A percentile compares a stretch with the other conserved stretches of the same genome.
phyloP scores from a whole-genome alignment of 2,888 invertebrate genomes.

The Strigamia crassipes region DNA sequence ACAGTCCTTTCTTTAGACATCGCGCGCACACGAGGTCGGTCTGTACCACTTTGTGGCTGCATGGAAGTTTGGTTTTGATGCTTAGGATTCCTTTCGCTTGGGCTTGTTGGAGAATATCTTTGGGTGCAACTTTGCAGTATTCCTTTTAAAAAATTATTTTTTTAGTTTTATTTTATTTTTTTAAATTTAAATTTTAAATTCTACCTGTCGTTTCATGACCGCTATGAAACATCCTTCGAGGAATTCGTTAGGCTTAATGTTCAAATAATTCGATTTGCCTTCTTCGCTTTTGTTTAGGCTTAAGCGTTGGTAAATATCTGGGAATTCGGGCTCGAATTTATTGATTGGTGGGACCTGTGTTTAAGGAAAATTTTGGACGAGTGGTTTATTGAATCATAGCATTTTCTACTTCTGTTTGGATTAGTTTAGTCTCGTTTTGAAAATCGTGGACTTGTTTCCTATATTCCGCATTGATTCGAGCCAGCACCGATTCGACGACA shows the following conservation, averaged over 20 bases:
- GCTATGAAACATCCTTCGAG: conserved; percentile 44
- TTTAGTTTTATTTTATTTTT: no score
- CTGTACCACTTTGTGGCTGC: neutral
- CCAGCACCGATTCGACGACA: neutral
- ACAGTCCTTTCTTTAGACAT: neutral
- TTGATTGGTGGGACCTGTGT: neutral
- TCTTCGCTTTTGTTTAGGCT: neutral
- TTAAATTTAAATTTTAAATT: neutral
- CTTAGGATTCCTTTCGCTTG: conserved; percentile 25
- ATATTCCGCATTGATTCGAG: neutral
- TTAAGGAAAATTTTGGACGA: no score
- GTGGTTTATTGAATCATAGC: no score
- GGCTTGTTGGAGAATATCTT: conserved; percentile 38
- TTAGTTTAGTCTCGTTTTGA: neutral
- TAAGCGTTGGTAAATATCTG: neutral
- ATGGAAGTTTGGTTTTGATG: neutral
- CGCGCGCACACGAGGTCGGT: neutral
- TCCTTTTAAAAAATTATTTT: no score
- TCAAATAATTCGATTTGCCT: neutral
- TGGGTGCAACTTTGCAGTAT: neutral
- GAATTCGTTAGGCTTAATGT: neutral
- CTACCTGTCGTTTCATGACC: conserved; percentile 38
- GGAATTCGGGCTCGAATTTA: neutral
- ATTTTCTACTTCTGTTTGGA: conserved; percentile 32
- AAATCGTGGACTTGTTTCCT: neutral